phyloP scores from a whole-genome alignment of 1,140 invertebrate genomes.

The Drosophila repletoides region DNA sequence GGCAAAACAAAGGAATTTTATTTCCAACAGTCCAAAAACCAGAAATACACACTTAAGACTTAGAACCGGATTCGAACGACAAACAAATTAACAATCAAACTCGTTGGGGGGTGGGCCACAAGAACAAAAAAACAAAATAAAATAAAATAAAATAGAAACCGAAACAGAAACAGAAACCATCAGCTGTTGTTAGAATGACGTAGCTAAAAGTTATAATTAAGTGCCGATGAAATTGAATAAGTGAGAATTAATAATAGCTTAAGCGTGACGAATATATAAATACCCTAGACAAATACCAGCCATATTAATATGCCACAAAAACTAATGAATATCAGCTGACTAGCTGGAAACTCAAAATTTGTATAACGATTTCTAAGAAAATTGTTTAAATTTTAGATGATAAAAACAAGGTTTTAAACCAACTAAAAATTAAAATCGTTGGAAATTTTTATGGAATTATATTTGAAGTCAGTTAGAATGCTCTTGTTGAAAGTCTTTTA shows the following conservation, averaged over 20 bases:
- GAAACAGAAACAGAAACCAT: conserved; percentile 30
- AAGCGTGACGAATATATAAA: conserved; percentile 46
- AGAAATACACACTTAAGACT: conserved; percentile 63
- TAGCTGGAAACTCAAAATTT: neutral
- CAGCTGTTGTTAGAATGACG: conserved; percentile 60
- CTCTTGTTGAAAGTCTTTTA: too few species aligned
- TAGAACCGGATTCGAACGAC: conserved; percentile 70
- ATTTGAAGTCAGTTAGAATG: too few species aligned
- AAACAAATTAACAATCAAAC: conserved; percentile 73
- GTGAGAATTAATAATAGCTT: conserved; percentile 35
- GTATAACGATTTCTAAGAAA: too few species aligned
- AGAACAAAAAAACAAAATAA: conserved; percentile 32
- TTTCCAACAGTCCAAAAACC: conserved; percentile 54
- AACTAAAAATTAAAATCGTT: too few species aligned
- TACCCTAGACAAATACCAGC: conserved; percentile 32
- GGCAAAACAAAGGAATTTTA: conserved; percentile 61
- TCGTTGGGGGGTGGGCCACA: conserved; percentile 38
- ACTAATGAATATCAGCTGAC: neutral
- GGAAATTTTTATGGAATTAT: too few species aligned
- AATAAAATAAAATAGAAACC: conserved; percentile 8
- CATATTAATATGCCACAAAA: conserved; percentile 11
- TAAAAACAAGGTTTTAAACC: too few species aligned
- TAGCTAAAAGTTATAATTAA: conserved; percentile 73
- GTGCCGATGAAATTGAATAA: conserved; percentile 69
- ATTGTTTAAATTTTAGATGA: too few species aligned